Percentiles rank a stretch among this genome's conserved stretches.
Conservation (phyloP, 2,888 invertebrate species). For the Sthenelais limicola region DNA sequence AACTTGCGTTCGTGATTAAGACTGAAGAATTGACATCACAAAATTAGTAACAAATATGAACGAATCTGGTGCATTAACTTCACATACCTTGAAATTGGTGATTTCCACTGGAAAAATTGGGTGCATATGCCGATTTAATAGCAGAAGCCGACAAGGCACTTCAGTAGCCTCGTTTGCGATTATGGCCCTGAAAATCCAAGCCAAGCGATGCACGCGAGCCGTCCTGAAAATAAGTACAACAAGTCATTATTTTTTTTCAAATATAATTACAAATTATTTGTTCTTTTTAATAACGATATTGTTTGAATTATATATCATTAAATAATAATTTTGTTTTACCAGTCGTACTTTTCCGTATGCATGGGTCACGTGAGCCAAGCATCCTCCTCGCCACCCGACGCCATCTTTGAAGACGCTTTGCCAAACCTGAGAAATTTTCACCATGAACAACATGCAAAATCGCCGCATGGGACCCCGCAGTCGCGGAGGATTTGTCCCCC, state of each 20-base stretch:
- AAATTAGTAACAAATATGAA: too few species aligned
- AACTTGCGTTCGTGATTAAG: too few species aligned
- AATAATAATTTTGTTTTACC: not conserved
- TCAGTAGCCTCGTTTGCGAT: slow-evolving; percentile 3
- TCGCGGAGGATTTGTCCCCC: not conserved
- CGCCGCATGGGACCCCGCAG: not conserved
- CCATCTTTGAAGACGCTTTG: not conserved
- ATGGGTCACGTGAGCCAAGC: slow-evolving; percentile 21
- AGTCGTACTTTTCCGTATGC: slow-evolving; percentile 17
- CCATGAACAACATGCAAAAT: slow-evolving; percentile 6
- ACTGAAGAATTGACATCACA: too few species aligned
- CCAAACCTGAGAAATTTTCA: not conserved
- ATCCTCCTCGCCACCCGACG: slow-evolving; percentile 3
- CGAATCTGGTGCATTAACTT: too few species aligned
- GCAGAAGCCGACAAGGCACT: not conserved
- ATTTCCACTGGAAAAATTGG: too few species aligned
- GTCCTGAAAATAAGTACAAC: not conserved
- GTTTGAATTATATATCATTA: not conserved
- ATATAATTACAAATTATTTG: not conserved
- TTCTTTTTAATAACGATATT: not conserved
- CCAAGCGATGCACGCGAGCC: slow-evolving; percentile 24
- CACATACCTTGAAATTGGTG: too few species aligned
- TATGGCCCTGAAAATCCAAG: not conserved
- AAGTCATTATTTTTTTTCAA: not conserved
- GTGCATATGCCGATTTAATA: too few species aligned